Conservation (phyloP, 2,888 invertebrate genomes). For the Doris montereyensis region DNA sequence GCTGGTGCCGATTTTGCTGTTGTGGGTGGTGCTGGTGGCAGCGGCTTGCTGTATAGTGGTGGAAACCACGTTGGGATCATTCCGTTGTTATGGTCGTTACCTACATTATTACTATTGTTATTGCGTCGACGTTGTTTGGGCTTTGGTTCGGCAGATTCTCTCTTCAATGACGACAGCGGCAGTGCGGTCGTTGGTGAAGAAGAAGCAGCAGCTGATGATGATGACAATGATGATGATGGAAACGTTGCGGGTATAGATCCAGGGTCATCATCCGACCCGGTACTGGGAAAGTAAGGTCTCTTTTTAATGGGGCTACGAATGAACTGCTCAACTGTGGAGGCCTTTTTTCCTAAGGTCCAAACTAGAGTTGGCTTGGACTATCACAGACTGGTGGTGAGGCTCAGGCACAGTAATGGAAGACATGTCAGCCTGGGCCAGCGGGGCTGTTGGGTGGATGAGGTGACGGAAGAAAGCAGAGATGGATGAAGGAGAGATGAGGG, state of each 20-base stretch:
- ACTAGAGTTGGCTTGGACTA: conserved; percentile 58
- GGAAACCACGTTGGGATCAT: not conserved
- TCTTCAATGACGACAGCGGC: conserved; percentile 11
- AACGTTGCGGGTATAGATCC: not conserved
- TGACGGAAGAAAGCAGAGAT: conserved; percentile 3
- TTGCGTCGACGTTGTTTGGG: conserved; percentile 27
- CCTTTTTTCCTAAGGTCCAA: conserved; percentile 64
- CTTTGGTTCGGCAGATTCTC: conserved; percentile 33
- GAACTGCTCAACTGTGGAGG: conserved; percentile 56
- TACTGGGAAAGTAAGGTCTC: conserved; percentile 63
- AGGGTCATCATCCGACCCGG: conserved; percentile 26
- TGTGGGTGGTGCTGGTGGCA: not conserved
- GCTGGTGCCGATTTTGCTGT: not conserved
- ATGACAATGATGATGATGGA: not conserved
- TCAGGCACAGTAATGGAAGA: conserved; percentile 26
- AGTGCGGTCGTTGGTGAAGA: conserved; percentile 10
- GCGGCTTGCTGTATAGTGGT: not conserved
- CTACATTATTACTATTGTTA: not conserved
- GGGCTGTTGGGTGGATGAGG: not conserved
- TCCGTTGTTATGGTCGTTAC: not conserved
- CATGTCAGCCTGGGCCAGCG: not conserved
- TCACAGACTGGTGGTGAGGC: conserved; percentile 55
- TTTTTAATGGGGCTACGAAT: conserved; percentile 69
- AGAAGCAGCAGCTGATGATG: not conserved
- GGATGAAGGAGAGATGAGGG: conserved; percentile 45